phyloP scores from a whole-genome alignment of 64 coral and sea anemone species.

The Pocillopora verrucosa region DNA sequence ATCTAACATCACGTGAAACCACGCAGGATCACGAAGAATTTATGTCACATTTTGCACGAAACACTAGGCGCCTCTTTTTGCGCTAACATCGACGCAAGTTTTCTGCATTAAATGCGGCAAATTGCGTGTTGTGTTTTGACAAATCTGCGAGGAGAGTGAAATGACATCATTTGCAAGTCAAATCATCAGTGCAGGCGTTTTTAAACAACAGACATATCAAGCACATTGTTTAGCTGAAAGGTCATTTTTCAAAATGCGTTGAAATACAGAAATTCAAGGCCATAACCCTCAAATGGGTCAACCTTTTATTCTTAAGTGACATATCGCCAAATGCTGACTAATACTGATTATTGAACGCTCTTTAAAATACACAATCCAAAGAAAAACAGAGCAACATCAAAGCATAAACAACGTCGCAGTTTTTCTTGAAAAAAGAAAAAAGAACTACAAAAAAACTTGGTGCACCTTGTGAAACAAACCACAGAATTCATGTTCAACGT shows the following conservation, averaged over 20 bases:
- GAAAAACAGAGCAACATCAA: background rate
- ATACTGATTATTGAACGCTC: background rate
- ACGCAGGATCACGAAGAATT: background rate
- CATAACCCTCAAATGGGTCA: background rate
- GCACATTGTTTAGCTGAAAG: background rate
- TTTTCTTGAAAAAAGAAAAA: background rate
- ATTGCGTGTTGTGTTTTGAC: background rate
- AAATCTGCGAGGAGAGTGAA: background rate
- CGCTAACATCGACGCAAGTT: background rate
- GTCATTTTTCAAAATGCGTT: background rate
- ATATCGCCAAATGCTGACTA: background rate
- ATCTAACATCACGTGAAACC: background rate
- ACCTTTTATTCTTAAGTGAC: background rate
- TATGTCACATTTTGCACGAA: background rate
- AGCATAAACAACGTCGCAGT: background rate
- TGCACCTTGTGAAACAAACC: background rate
- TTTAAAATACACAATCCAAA: background rate
- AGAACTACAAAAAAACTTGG: background rate
- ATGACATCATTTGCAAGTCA: slow-evolving; percentile 23
- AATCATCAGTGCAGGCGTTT: background rate
- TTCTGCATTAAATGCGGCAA: background rate
- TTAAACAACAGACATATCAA: background rate
- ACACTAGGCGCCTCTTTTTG: background rate
- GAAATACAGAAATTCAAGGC: background rate
- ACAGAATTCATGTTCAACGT: background rate